Evolutionary conservation across 2,888 invertebrate genomes (phyloP), one percentile per base, ranked within the genome.

Genomic region (Drosophila anomelani): DNA sequence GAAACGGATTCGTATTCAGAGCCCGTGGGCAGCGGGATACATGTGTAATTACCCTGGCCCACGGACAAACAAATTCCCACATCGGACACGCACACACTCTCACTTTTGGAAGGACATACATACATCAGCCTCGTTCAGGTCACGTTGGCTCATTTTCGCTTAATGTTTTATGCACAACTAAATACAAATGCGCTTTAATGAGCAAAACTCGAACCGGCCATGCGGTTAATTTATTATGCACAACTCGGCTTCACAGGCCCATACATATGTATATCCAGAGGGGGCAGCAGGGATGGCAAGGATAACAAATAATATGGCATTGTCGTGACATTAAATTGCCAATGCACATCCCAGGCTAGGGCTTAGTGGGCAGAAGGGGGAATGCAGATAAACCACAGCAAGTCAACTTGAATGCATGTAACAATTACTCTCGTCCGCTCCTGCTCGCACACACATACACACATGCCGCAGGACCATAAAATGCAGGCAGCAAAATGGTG

Each of bases 171-270:
- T 89, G 89, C 88, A 77, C 88, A 85, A 79, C 88, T 85, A 85
- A 85, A 87, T 89, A 85, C 88, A 89, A 89, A 85, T 85, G 88
- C 64, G 78, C 76, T 85, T 85, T 85, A 85, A 89, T 85, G 85
- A 89, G 88, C 87, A 75, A 61, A 53, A 70, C 75, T 63, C 63
- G 59, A 70, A 67, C 77, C 85, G 79, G 73, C 71, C 78, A 79
- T 77, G 89, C 61, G 88, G 79, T 85, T 81, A 79, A 89, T 88
- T 79, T 89, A 89, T 85, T 85, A 85, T 85, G 85, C 88, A 87
- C 81, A 85, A 76, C 85, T 67, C 49, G 68, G 67, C 66, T 75
- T 73, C 77, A 59, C 83, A 77, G 63, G 55, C 39, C 54, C 64
- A 66, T 13, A 54, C 59, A 62, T 13, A 15, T 15, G 3, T 15